Evolutionary conservation across 2,113 vertebrate species (phyloP).

Genomic region (Aleadryas rufinucha): DNA sequence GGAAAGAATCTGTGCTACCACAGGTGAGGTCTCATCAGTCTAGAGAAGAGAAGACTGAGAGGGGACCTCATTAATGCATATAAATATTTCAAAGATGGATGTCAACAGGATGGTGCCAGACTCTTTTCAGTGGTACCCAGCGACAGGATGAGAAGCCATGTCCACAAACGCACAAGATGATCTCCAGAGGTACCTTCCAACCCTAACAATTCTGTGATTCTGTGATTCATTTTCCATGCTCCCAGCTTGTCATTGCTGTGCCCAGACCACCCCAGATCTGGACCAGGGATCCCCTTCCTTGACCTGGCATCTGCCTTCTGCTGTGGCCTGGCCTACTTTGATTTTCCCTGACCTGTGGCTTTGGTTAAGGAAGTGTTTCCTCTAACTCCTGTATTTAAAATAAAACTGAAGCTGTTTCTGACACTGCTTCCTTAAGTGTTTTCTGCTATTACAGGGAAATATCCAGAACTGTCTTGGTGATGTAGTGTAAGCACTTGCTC

Average conservation of each 20-base stretch:
- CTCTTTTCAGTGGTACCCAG: neutral
- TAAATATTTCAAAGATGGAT: neutral
- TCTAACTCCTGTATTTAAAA: neutral
- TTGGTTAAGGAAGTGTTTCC: neutral
- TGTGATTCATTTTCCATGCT: neutral
- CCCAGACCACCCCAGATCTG: neutral
- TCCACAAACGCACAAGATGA: neutral
- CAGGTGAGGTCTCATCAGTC: neutral
- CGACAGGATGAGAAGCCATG: neutral
- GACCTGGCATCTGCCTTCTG: neutral
- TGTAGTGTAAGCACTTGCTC: neutral
- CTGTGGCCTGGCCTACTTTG: neutral
- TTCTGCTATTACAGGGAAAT: neutral
- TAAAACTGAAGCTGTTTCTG: neutral
- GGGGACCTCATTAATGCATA: neutral
- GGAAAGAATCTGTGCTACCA: too few species aligned
- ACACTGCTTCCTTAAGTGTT: neutral
- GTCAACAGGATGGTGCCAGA: neutral
- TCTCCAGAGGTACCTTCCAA: neutral
- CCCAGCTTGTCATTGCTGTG: rapidly evolving
- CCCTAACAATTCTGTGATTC: neutral
- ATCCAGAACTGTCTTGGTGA: neutral
- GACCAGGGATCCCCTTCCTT: neutral
- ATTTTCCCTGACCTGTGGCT: neutral
- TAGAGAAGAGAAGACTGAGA: neutral